A percentile compares a stretch with the other conserved stretches of the same genome.
Evolutionary conservation across 53 echinoderm and acorn worm genomes (phyloP).

Genomic region (Glandiceps talaboti): DNA sequence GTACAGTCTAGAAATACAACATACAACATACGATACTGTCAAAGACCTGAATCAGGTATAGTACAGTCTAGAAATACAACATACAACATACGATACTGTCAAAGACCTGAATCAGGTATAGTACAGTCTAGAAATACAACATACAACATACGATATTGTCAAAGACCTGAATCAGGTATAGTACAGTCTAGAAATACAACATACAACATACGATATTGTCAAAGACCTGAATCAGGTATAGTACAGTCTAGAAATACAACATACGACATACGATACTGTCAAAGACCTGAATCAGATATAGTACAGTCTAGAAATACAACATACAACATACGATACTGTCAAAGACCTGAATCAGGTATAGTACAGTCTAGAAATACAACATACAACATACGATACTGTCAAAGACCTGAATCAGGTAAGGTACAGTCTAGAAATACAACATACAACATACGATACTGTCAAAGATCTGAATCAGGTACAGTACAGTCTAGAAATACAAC

Average conservation of each 20-base stretch:
- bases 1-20: conserved; percentile 30
- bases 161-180: conserved; percentile 78
- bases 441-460: conserved; percentile 57
- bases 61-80: conserved; percentile 27
- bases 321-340: conserved; percentile 87
- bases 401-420: conserved; percentile 77
- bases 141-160: conserved; percentile 87
- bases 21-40: conserved; percentile 87
- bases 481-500: conserved; percentile 79
- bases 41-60: conserved; percentile 78
- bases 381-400: conserved; percentile 87
- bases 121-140: conserved; percentile 79
- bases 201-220: conserved; percentile 87
- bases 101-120: conserved; percentile 78
- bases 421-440: conserved; percentile 27
- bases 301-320: conserved; percentile 79
- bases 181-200: conserved; percentile 30
- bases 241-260: conserved; percentile 27
- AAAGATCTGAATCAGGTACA: conserved; percentile 78
- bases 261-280: conserved; percentile 55
- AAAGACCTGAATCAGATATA: conserved; percentile 78
- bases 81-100: conserved; percentile 57
- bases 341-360: conserved; percentile 78
- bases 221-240: conserved; percentile 78
- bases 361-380: conserved; percentile 30